A percentile compares a stretch with the other conserved stretches of the same genome.
phyloP scores from a whole-genome alignment of 2,113 vertebrate genomes.

The Pygoscelis antarcticus region DNA sequence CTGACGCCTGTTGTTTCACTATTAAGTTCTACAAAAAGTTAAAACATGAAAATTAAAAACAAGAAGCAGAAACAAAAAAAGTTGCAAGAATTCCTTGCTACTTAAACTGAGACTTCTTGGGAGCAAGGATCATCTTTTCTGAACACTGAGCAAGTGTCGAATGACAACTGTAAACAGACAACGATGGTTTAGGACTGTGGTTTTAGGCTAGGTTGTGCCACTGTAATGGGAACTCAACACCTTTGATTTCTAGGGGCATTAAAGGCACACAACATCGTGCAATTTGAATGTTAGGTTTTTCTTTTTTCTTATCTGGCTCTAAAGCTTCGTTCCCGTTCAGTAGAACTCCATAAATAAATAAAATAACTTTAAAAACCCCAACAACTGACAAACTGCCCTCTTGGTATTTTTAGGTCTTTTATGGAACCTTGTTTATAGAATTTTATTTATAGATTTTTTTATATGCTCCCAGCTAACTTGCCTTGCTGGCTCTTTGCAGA shows the following conservation, averaged over 20 bases:
- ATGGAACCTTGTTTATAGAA: constrained; percentile 16
- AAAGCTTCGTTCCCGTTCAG: background rate
- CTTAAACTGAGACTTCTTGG: background rate
- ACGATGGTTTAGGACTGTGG: background rate
- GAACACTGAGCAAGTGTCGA: background rate
- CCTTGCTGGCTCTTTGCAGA: constrained; percentile 8
- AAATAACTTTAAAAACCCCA: background rate
- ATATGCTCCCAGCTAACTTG: constrained; percentile 8
- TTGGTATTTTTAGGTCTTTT: constrained; percentile 22
- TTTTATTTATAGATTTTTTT: constrained; percentile 22
- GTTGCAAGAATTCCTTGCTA: background rate
- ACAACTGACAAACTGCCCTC: background rate
- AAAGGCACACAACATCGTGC: background rate
- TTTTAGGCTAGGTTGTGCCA: background rate
- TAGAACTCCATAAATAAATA: background rate
- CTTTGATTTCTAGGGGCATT: background rate
- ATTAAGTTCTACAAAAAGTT: background rate
- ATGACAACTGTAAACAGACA: background rate
- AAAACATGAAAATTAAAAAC: background rate
- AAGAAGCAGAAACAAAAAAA: background rate
- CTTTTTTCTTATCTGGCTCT: background rate
- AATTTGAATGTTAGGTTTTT: background rate
- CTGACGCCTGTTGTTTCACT: background rate
- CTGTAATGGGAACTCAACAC: background rate
- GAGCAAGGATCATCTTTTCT: background rate